Base-by-base conservation (phyloP, 2,113 vertebrate genomes). In the Forbesichthys agassizii region DNA sequence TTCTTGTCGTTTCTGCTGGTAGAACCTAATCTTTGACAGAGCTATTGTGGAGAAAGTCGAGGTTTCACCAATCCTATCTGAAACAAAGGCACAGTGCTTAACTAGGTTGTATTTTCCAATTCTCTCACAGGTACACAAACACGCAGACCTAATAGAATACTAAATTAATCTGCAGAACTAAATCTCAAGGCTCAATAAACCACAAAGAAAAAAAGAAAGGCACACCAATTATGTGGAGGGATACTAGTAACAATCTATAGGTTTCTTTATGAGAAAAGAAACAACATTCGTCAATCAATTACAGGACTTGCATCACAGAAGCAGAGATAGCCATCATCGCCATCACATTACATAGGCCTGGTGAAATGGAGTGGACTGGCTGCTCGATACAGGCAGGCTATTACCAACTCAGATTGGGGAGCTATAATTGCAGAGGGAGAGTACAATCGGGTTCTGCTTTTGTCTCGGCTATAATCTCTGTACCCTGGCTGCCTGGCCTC, bases 101-200 rank as follows among this genome's bases (percentile, higher is more conserved):
- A 88, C 81, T 83, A 77, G 74, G 83, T 85, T 90, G 84, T 83
- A 85, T 90, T 85, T 91, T 10, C 84, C 85, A 89, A 87, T 86
- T 86, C 82, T 87, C 84, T 85, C 59, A 66, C 27, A 65, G 49
- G 54, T 51, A 54, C 20, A 54, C 64, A 16, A 33, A 46, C 51
- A 46, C 4, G 55, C 49, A 66, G 71, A 48, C 66, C 9, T 72
- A 74, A 42, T 20, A 52, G 77, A 88, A 88, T 91, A 86, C 81
- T 68, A 85, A 90, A 88, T 85, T 77, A 88, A 79, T 77, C 82
- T 57, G 61, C 76, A 12, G 82, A 66, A 77, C 80, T 81, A 76
- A 82, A 85, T 88, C 83, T 89, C 84, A 69, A 80, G 77, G 78
- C 78, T 83, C 75, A 68, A 79, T 71, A 80, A 88, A 81, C 84